These are phyloP conservation scores for Heliconius eleuchia DNA, from an alignment of 1,140 invertebrate genomes.

Conservation along the genomic window DNA sequence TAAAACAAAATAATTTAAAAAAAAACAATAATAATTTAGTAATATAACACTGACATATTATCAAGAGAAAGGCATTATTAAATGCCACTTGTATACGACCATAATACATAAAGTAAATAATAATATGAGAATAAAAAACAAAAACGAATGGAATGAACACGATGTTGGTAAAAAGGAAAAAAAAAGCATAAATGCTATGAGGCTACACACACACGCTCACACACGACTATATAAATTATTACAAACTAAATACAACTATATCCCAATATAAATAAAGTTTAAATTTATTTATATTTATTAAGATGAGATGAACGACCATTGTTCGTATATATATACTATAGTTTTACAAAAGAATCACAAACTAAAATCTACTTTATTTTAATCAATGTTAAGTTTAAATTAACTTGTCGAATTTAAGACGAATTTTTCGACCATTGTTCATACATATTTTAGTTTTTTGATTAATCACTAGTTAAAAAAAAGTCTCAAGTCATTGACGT, in stretches of 20 bases:
- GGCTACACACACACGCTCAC: constrained; percentile 33
- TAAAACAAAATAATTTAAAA: neutral
- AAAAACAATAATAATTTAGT: neutral
- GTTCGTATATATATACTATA: constrained; percentile 19
- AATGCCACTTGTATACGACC: neutral
- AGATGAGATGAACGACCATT: constrained; percentile 4
- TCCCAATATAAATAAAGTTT: neutral
- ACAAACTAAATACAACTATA: neutral
- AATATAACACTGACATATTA: neutral
- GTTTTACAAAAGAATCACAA: neutral
- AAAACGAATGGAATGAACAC: constrained; percentile 38
- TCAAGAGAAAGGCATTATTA: constrained; percentile 8
- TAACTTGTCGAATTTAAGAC: neutral
- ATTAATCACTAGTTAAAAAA: constrained; percentile 29
- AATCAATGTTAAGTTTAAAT: neutral
- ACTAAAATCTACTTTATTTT: neutral
- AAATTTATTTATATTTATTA: neutral
- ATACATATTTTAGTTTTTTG: constrained; percentile 22
- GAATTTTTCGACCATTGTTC: constrained; percentile 20
- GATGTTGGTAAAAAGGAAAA: constrained; percentile 31
- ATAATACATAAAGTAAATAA: neutral
- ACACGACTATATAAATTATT: neutral
- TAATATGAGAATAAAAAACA: constrained; percentile 24
- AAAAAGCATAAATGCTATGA: constrained; percentile 40
- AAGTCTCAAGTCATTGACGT: constrained; percentile 29